These are phyloP conservation scores for Holacanthus passer DNA, from an alignment of 2,113 vertebrate genomes.

Conservation along the genomic window DNA sequence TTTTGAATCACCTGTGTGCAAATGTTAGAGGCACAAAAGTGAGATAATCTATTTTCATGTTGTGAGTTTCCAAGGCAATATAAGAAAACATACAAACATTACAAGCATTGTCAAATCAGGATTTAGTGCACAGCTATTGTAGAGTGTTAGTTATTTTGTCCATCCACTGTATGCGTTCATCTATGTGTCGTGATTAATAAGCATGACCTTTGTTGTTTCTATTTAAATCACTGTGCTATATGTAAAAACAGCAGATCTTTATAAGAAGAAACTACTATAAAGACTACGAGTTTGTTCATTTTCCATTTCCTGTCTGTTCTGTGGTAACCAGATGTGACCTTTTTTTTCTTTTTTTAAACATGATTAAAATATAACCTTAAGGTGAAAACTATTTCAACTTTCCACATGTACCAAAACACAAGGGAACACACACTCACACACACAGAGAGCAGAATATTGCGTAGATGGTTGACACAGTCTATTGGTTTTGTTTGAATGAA, in stretches of 20 bases:
- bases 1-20: too few relatives aligned
- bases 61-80: background rate
- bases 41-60: background rate
- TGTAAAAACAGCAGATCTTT: slow-evolving; percentile 30
- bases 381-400: slow-evolving; percentile 1
- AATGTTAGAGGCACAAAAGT: background rate
- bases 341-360: background rate
- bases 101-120: background rate
- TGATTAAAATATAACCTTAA: background rate
- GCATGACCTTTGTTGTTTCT: slow-evolving; percentile 33
- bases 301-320: background rate
- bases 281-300: background rate
- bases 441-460: slow-evolving; percentile 20
- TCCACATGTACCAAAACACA: background rate
- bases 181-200: slow-evolving; percentile 29
- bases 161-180: background rate
- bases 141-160: slow-evolving; percentile 20
- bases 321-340: background rate
- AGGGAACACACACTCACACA: slow-evolving; percentile 9
- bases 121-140: background rate
- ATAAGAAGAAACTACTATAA: background rate
- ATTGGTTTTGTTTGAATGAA: slow-evolving; percentile 77
- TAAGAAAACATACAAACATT: background rate
- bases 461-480: slow-evolving; percentile 53
- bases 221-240: slow-evolving; percentile 43